A percentile compares a stretch with the other conserved stretches of the same genome.
Evolutionary conservation across 1,140 invertebrate genomes (phyloP).

Genomic region (Neoseiulus cucumeris): DNA sequence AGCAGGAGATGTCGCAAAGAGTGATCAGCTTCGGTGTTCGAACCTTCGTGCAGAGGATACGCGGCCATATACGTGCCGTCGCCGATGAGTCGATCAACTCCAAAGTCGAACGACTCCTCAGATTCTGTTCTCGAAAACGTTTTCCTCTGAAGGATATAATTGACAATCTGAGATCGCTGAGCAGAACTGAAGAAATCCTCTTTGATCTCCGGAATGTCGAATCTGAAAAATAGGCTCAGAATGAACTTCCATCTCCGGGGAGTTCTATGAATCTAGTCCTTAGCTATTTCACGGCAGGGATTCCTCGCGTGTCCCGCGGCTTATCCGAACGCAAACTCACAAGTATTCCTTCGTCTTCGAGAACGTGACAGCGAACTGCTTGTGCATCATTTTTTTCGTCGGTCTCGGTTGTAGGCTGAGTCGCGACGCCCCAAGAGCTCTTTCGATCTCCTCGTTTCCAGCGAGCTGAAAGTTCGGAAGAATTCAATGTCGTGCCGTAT

Average conservation of each 20-base stretch:
- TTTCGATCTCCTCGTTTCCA: not conserved
- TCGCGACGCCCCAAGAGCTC: not conserved
- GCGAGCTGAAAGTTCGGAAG: not conserved
- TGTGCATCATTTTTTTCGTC: slow-evolving; percentile 24
- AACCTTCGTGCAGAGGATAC: slow-evolving; percentile 62
- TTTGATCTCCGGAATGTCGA: slow-evolving; percentile 47
- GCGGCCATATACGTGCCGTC: slow-evolving; percentile 57
- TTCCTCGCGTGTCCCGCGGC: no score
- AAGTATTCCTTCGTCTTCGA: slow-evolving; percentile 64
- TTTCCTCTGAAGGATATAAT: slow-evolving; percentile 74
- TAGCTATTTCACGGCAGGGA: no score
- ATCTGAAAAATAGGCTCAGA: slow-evolving; percentile 34
- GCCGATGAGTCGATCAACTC: slow-evolving; percentile 55
- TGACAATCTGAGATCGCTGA: slow-evolving; percentile 62
- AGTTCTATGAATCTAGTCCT: no score
- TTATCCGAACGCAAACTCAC: no score
- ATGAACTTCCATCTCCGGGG: slow-evolving; percentile 19
- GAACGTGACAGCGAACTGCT: slow-evolving; percentile 49
- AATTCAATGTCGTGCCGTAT: no score
- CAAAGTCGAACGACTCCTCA: slow-evolving; percentile 26
- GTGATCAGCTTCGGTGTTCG: slow-evolving; percentile 12
- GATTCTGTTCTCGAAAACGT: slow-evolving; percentile 36
- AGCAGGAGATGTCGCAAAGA: slow-evolving; percentile 36
- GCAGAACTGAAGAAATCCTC: slow-evolving; percentile 62
- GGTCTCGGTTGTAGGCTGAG: slow-evolving; percentile 49